Base-by-base conservation (phyloP, 2,888 invertebrate genomes). In the Lasioglossum vierecki region DNA sequence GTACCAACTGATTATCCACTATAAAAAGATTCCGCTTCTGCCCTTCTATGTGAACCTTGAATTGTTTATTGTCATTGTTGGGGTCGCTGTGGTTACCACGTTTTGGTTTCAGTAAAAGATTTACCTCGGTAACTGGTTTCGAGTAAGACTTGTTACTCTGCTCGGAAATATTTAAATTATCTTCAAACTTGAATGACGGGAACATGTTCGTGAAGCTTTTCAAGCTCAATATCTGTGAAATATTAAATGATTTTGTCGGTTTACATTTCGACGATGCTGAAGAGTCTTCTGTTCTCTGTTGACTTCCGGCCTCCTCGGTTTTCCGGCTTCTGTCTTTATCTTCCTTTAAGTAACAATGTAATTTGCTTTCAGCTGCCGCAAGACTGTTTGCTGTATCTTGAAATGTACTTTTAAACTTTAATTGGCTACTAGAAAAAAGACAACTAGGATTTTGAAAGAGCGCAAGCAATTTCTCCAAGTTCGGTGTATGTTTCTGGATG, bases 391-490 rank as follows among this genome's bases (percentile, higher is more conserved):
- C 90, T 44, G 91, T 88, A 41, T 89, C 91, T 72, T 93, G 93
- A 13, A 93, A 70, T 2, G 91, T 84, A 87, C 88, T 92, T 82
- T 84, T 92, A 63, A 82, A 78, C 44, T 92, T 89, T 66, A 88
- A 68, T 73, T 88, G 89, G 53, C 91, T 88, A 0, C 80, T 90
- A 73, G 96, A 96, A 91, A 97, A 97, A 76, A 97, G 94, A 89
- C 96, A 96, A 76, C 96, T 95, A 0, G 97, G 96, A 92, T 96
- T 96, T 88, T 97, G 96, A 92, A 97, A 97, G 3, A 97, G 91
- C 44, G 96, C 97, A 0, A 97, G 92, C 4, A 97, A 93, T 91
- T 96, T 97, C 86, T 97, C 97, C 76, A 97, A 95, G 91, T 97
- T 96, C 11, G 96, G 96, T 0, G 96, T 96, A 26, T 95, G 93